Conservation (phyloP, 1,140 invertebrate genomes). For the Coelopa frigida region DNA sequence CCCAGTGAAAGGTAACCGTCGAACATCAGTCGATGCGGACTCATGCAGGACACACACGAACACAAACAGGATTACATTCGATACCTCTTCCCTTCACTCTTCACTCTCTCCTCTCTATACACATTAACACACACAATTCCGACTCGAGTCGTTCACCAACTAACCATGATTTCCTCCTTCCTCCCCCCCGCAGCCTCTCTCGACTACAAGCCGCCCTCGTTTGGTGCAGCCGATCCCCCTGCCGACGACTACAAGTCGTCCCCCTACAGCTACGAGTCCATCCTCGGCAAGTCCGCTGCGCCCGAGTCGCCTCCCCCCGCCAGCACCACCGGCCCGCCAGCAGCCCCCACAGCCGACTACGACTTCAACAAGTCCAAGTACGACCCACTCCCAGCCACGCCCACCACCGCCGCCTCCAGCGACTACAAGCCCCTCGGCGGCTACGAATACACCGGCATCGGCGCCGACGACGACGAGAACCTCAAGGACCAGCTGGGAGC, state of each 20-base stretch:
- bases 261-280: slow-evolving; percentile 21
- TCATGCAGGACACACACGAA: slow-evolving; percentile 21
- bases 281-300: slow-evolving; percentile 12
- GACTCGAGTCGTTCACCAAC: no score
- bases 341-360: slow-evolving; percentile 14
- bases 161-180: no score
- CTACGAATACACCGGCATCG: slow-evolving; percentile 29
- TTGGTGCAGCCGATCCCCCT: slow-evolving; percentile 35
- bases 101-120: not conserved
- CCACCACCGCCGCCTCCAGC: not conserved
- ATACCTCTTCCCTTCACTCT: not conserved
- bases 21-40: not conserved
- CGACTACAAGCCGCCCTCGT: slow-evolving; percentile 42
- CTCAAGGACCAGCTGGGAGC: slow-evolving; percentile 43
- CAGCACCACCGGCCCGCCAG: slow-evolving; percentile 18
- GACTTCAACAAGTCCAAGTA: slow-evolving; percentile 10
- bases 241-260: slow-evolving; percentile 22
- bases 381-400: no score
- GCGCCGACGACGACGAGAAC: slow-evolving; percentile 44
- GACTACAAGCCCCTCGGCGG: slow-evolving; percentile 13
- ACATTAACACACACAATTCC: no score
- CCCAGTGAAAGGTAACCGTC: slow-evolving; percentile 41
- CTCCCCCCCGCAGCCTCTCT: slow-evolving; percentile 42
- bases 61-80: not conserved
- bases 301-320: slow-evolving; percentile 15